Base-by-base conservation (phyloP, 2,888 invertebrate species). In the Harpalus rubripes region DNA sequence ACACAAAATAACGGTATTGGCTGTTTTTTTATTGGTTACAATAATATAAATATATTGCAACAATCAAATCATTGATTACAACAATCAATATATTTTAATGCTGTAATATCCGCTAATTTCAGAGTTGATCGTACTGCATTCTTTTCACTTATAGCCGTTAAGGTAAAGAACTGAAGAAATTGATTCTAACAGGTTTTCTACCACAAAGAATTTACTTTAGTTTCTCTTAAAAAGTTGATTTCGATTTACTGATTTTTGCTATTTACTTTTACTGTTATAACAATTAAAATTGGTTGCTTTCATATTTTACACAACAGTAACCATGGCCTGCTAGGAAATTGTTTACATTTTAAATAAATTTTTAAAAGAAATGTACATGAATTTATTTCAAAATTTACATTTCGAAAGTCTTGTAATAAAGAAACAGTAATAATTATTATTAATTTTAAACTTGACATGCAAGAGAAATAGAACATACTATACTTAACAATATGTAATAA, bases 301-400 rank as follows among this genome's bases (percentile, higher is more conserved):
- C 84, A 84, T 84, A 84, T 84, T 84, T 84, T 56, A 84, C 84
- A 78, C 26, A 32, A 83, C 74, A 83, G 32, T 26, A 65, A 32
- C 7, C 63, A 63, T 52, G 44, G 44, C 44, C 8, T 52, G 12
- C 44, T 10, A 52, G 44, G 44, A 52, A 52, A 52, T 44, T 10
- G 44, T 52, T 52, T 52, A 52, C 44, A 52, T 52, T 52, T 52
- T 52, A 52, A 52, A 52, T 10, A 12, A 52, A 52, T 10, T 52
- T 44, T 52, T 52, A 52, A 52, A 52, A 52, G 44, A 52, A 52
- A 52, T 52, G 44, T 8, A n/a, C n/a, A 52, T 52, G 44, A 52
- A 8, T 52, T 52, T 52, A 52, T 52, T 12, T 52, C 44, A 52
- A 12, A 52, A 52, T 52, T 52, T 52, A 52, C 44, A 52, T 52